Percentiles rank a stretch among this genome's conserved stretches.
phyloP scores from a whole-genome alignment of 2,113 vertebrate species.

The Siphamia tubifer region DNA sequence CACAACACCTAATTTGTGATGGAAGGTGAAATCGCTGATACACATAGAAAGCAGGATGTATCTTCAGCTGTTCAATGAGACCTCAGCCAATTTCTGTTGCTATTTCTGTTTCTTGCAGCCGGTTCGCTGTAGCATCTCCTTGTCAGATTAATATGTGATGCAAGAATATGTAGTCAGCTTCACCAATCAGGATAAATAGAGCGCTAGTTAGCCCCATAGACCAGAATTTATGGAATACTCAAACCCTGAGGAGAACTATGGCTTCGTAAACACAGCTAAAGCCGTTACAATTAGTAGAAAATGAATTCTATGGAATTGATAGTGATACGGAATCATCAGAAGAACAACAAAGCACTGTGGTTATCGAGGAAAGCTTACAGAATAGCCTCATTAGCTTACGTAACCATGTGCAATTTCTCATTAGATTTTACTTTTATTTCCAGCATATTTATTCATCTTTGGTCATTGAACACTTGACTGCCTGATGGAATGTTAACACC shows the following conservation, averaged over 20 bases:
- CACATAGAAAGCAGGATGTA: background rate
- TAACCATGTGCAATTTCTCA: background rate
- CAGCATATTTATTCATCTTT: background rate
- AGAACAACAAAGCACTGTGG: no score
- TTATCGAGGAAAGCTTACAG: no score
- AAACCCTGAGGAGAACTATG: no score
- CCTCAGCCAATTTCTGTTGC: background rate
- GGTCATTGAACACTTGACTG: no score
- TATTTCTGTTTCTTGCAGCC: constrained; percentile 11
- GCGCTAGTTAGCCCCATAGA: background rate
- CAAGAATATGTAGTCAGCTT: constrained; percentile 7
- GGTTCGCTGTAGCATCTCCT: background rate
- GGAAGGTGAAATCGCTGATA: background rate
- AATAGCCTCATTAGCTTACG: background rate
- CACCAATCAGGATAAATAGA: background rate
- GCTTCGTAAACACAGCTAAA: no score
- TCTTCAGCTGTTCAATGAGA: background rate
- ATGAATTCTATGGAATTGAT: no score
- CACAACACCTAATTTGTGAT: constrained; percentile 14
- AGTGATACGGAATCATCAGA: no score
- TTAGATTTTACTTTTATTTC: background rate
- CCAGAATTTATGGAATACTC: background rate
- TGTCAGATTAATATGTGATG: constrained; percentile 17
- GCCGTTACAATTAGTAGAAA: no score
- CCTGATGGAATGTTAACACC: no score